Conservation (phyloP, 1,140 invertebrate genomes). For the Drosophila dunni region DNA sequence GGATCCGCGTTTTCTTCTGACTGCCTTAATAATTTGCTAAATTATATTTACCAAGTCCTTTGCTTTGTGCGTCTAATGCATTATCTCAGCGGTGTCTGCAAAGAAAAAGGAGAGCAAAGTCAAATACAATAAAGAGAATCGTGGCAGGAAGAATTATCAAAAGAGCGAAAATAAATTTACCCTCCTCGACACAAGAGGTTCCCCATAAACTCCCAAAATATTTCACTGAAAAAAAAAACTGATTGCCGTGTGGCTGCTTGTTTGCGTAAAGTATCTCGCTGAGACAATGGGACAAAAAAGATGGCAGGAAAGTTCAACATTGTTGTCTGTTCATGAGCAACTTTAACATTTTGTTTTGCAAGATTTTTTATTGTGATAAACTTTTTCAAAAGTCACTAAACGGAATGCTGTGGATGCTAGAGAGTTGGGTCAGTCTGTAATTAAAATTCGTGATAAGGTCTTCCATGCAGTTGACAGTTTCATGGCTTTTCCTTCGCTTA, state of each 20-base stretch:
- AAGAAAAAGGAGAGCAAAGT: conserved; percentile 36
- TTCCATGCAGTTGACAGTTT: neutral
- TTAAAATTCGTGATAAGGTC: conserved; percentile 10
- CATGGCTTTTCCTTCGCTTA: neutral
- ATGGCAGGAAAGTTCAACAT: neutral
- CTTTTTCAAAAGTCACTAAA: neutral
- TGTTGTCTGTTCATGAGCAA: neutral
- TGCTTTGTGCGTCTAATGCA: conserved; percentile 34
- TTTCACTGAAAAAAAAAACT: conserved; percentile 18
- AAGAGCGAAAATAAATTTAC: neutral
- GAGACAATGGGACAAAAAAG: too few species aligned
- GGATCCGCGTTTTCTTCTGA: too few species aligned
- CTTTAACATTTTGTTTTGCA: neutral
- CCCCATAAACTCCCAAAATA: conserved; percentile 1
- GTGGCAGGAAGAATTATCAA: neutral
- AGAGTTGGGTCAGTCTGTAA: conserved; percentile 41
- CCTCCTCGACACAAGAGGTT: neutral
- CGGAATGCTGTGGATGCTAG: neutral
- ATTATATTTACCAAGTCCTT: conserved; percentile 40
- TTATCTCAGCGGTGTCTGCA: conserved; percentile 35
- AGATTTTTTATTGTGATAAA: neutral
- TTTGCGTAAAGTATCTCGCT: conserved; percentile 14
- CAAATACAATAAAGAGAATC: conserved; percentile 11
- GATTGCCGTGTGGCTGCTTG: conserved; percentile 30
- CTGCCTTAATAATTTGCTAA: conserved; percentile 18